Conservation (phyloP, 2,888 invertebrate species). For the Athetis lepigone region DNA sequence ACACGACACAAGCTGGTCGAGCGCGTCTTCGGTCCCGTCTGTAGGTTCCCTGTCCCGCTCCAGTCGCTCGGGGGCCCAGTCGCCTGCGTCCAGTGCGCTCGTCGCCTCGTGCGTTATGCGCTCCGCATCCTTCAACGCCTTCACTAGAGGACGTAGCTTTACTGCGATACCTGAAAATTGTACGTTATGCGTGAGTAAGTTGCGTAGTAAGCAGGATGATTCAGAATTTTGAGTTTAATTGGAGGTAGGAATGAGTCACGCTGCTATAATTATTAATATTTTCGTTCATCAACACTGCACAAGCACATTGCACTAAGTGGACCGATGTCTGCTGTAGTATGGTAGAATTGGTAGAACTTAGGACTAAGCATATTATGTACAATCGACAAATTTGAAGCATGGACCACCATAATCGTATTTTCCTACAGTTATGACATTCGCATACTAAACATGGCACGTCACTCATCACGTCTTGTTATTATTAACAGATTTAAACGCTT, state of each 20-base stretch:
- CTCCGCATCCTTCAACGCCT: constrained; percentile 95
- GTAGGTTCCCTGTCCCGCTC: constrained; percentile 88
- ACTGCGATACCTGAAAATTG: constrained; percentile 89
- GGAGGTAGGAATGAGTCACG: constrained; percentile 1
- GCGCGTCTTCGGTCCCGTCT: constrained; percentile 93
- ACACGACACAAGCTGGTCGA: constrained; percentile 97
- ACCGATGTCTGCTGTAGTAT: no score
- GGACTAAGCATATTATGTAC: no score
- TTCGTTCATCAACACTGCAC: background rate
- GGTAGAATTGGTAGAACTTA: no score
- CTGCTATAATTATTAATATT: background rate
- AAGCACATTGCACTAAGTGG: no score
- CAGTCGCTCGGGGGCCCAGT: constrained; percentile 94
- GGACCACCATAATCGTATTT: no score
- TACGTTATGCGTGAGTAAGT: background rate
- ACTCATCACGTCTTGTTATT: no score
- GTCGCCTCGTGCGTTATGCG: constrained; percentile 95
- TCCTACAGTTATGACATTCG: no score
- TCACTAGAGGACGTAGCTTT: constrained; percentile 94
- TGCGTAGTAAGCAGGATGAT: constrained; percentile 4
- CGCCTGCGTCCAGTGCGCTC: constrained; percentile 93
- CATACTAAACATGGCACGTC: no score
- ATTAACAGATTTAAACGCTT: no score
- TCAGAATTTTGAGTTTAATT: constrained; percentile 9
- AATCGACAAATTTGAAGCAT: no score